A percentile compares a stretch with the other conserved stretches of the same genome.
Conservation (phyloP, 2,113 vertebrate species). For the Callocephalon fimbriatum region DNA sequence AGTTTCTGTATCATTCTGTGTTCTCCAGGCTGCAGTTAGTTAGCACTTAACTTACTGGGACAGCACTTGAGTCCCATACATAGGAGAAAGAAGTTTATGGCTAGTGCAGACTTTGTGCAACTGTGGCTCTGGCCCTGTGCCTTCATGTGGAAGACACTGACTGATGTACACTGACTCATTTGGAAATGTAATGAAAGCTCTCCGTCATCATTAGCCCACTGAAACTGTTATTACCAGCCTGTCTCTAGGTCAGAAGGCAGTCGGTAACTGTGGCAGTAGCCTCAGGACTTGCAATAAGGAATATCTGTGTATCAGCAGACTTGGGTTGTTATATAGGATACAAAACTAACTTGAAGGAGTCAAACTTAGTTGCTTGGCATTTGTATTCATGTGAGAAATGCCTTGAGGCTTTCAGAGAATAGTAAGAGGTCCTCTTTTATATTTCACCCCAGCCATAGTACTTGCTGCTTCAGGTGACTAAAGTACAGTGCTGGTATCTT, state of each 20-base stretch:
- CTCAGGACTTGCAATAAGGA: background rate
- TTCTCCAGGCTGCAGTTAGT: background rate
- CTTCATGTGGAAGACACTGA: background rate
- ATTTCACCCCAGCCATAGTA: background rate
- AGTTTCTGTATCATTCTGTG: background rate
- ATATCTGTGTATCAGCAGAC: background rate
- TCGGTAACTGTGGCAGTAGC: background rate
- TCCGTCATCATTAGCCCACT: background rate
- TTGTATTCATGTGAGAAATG: background rate
- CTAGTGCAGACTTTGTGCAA: background rate
- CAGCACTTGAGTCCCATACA: background rate
- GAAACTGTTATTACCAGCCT: background rate
- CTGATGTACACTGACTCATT: background rate
- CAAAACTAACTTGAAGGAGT: background rate
- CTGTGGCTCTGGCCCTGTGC: background rate
- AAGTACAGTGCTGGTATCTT: no score
- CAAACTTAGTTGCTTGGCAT: background rate
- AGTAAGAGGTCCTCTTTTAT: background rate
- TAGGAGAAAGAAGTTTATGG: background rate
- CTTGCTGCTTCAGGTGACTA: background rate
- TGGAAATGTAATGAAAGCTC: background rate
- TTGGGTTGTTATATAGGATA: accelerated
- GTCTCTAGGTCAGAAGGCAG: background rate
- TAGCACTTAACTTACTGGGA: background rate
- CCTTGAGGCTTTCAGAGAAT: background rate